These are phyloP conservation scores for Dysmachus trigonus DNA, from an alignment of 2,888 invertebrate species.

Conservation along the genomic window DNA sequence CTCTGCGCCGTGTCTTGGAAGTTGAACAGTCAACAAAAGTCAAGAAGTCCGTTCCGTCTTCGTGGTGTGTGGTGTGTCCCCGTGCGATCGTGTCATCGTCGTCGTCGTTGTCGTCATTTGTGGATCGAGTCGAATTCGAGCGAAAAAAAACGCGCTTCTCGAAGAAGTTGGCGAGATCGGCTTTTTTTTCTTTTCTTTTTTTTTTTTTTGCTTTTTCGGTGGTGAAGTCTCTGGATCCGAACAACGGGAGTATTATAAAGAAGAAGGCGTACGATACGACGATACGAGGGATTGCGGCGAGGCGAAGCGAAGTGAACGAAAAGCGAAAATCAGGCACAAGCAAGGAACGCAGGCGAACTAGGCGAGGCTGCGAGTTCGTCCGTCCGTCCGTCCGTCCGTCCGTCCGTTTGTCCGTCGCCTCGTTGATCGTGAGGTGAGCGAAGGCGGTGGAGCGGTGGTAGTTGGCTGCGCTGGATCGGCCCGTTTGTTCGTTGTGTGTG, in stretches of 20 bases:
- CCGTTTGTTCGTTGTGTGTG: not conserved
- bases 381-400: too few species aligned
- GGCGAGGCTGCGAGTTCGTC: conserved; percentile 5
- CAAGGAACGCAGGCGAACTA: not conserved
- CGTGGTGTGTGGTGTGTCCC: not conserved
- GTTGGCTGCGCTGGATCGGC: not conserved
- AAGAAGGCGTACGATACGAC: not conserved
- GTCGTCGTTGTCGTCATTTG: too few species aligned
- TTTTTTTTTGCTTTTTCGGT: too few species aligned
- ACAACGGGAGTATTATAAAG: not conserved
- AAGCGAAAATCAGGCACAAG: not conserved
- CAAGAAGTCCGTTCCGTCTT: conserved; percentile 19
- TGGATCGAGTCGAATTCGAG: not conserved
- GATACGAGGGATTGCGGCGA: not conserved
- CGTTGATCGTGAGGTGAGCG: not conserved
- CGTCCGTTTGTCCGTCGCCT: too few species aligned
- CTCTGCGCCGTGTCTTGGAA: not conserved
- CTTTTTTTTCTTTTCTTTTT: too few species aligned
- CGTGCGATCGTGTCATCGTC: not conserved
- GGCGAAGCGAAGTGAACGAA: not conserved
- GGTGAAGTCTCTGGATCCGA: not conserved
- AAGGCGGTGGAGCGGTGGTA: not conserved
- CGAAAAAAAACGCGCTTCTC: not conserved
- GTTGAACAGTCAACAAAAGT: conserved; percentile 15
- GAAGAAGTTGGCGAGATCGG: not conserved